Conservation (phyloP, 2,113 vertebrate genomes). For the Anolis carolinensis region DNA sequence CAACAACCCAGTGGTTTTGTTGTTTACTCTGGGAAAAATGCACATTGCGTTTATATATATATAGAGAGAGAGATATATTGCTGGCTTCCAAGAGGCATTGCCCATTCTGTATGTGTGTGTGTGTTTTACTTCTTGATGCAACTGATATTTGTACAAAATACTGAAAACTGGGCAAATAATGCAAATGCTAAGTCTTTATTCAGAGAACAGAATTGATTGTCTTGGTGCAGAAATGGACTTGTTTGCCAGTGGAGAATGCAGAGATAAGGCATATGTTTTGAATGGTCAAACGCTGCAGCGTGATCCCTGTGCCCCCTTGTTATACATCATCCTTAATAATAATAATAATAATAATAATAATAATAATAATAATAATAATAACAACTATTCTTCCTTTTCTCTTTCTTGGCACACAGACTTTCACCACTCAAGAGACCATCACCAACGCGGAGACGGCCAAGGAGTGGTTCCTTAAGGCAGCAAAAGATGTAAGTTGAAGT, state of each 20-base stretch:
- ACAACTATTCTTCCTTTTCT: too few species aligned
- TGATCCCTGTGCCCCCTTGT: background rate
- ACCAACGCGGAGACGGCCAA: conserved; percentile 95
- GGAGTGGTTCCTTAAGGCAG: conserved; percentile 90
- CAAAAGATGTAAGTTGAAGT: conserved; percentile 86
- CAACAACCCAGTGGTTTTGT: too few species aligned
- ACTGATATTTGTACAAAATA: background rate
- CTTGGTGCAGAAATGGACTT: background rate
- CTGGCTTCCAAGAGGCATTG: too few species aligned
- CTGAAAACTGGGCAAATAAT: background rate
- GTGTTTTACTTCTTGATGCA: too few species aligned
- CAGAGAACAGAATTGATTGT: background rate
- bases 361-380: too few species aligned
- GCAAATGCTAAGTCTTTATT: background rate
- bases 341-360: too few species aligned
- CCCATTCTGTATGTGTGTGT: too few species aligned
- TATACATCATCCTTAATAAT: too few species aligned
- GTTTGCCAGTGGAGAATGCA: too few species aligned
- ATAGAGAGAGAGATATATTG: too few species aligned
- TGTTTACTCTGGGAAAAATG: too few species aligned
- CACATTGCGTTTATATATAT: too few species aligned
- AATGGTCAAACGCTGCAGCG: background rate
- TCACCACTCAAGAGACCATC: conserved; percentile 99
- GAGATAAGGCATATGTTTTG: background rate
- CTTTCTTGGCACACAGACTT: conserved; percentile 81